Evolutionary conservation across 35 echinoderm and acorn worm species (phyloP), one percentile per base, ranked within the genome.

Genomic region (Holothuria glaberrima): DNA sequence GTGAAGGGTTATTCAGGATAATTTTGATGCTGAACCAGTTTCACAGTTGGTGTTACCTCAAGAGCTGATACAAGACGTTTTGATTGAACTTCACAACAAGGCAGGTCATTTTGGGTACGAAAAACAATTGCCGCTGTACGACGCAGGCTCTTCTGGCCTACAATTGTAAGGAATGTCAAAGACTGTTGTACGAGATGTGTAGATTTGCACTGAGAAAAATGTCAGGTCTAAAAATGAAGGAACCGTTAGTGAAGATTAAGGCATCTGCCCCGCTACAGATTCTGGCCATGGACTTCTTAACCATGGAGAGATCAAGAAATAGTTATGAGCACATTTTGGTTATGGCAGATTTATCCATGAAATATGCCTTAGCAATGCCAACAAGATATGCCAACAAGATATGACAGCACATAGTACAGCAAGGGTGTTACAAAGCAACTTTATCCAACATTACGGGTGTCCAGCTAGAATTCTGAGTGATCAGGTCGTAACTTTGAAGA

Each of bases 341-440:
- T 2, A 86, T 86, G 57, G 92, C 86, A 3, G 90, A 95, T 56
- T 67, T 83, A 24, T 95, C 92, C 59, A 93, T 91, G 20, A 95
- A 92, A 86, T 89, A 52, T 31, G 76, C 94, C 10, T 54, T 92
- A 25, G 94, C 94, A 20, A 63, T 95, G 3, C 90, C 71, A 27
- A 90, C 86, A 7, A 80, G 58, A 56, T n/a, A n/a, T n/a, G n/a
- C n/a, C n/a, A n/a, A n/a, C n/a, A n/a, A n/a, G 58, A 60, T 60
- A 72, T 30, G 30, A 72, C 69, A 20, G 84, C 84, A 12, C 26
- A 16, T 13, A 87, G 58, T 19, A 69, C 63, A 29, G 84, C 84
- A 48, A 87, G 63, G 29, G 57, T 28, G 6, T 22, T 87, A 20
- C 45, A 29, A 38, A 75, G 66, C 19, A 18, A 87, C 58, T 29